phyloP scores from a whole-genome alignment of 1,140 invertebrate genomes.

The Globodera ellingtonae region DNA sequence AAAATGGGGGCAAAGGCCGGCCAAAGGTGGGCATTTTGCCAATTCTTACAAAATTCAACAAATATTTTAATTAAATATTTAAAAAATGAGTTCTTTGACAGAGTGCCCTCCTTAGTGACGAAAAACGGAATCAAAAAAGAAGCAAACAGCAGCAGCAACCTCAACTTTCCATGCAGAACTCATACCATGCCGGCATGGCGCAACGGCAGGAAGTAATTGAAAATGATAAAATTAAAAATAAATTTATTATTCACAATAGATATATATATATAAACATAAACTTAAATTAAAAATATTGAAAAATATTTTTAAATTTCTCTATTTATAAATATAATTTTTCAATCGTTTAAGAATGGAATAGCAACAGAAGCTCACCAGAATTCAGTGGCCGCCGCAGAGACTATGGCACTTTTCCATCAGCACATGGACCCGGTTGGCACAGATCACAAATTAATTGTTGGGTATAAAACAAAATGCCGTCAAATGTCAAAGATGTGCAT shows the following conservation, averaged over 20 bases:
- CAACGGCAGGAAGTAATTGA: neutral
- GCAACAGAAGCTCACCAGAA: neutral
- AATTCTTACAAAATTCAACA: neutral
- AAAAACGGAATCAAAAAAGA: neutral
- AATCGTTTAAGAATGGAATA: neutral
- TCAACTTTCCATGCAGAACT: neutral
- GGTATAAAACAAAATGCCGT: neutral
- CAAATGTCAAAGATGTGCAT: conserved; percentile 47
- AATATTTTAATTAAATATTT: no score
- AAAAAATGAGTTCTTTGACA: no score
- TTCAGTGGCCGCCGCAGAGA: neutral
- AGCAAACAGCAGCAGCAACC: neutral
- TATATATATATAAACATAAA: no score
- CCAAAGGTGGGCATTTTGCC: conserved; percentile 1
- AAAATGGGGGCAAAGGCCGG: neutral
- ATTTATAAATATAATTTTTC: no score
- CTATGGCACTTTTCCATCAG: conserved; percentile 1
- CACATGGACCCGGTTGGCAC: conserved; percentile 12
- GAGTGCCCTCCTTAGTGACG: no score
- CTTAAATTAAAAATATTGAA: no score
- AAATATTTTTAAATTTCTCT: no score
- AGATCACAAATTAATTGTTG: neutral
- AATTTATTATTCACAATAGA: no score
- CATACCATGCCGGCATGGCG: neutral
- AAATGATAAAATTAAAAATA: no score